These are phyloP conservation scores for Ectemnius lituratus DNA, from an alignment of 2,888 invertebrate species.

Conservation along the genomic window DNA sequence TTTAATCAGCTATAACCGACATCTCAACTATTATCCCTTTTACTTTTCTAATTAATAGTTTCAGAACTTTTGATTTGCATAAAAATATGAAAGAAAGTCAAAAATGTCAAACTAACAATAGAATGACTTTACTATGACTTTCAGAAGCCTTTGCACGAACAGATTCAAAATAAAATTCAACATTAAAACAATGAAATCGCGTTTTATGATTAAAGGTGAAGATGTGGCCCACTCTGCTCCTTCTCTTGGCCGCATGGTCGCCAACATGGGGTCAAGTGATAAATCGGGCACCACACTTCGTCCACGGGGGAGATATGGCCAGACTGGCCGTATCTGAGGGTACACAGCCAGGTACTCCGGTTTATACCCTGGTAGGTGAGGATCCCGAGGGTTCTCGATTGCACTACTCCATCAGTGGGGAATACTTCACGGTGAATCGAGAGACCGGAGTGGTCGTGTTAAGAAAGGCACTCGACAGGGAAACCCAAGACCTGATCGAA, in stretches of 20 bases:
- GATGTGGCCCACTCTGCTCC: slow-evolving; percentile 67
- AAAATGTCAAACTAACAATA: not conserved
- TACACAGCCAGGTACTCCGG: slow-evolving; percentile 86
- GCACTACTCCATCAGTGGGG: slow-evolving; percentile 89
- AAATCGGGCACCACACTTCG: slow-evolving; percentile 87
- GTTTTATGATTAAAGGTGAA: slow-evolving; percentile 56
- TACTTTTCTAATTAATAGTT: too few species aligned
- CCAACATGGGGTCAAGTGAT: slow-evolving; percentile 79
- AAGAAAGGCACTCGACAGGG: slow-evolving; percentile 85
- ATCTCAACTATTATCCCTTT: too few species aligned
- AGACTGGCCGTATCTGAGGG: slow-evolving; percentile 86
- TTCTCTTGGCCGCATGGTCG: slow-evolving; percentile 62
- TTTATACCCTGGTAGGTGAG: slow-evolving; percentile 86
- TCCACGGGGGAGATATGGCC: slow-evolving; percentile 89
- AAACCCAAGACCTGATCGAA: slow-evolving; percentile 84
- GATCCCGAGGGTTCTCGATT: slow-evolving; percentile 88
- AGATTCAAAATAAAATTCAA: not conserved
- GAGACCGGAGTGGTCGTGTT: slow-evolving; percentile 87
- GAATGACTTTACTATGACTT: not conserved
- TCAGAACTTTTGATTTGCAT: not conserved
- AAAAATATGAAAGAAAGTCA: not conserved
- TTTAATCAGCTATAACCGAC: too few species aligned
- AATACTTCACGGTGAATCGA: slow-evolving; percentile 88
- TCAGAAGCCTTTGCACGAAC: not conserved
- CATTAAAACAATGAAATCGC: not conserved